These are phyloP conservation scores for Ceryle rudis DNA, from an alignment of 2,797 vertebrate species.

Conservation along the genomic window DNA sequence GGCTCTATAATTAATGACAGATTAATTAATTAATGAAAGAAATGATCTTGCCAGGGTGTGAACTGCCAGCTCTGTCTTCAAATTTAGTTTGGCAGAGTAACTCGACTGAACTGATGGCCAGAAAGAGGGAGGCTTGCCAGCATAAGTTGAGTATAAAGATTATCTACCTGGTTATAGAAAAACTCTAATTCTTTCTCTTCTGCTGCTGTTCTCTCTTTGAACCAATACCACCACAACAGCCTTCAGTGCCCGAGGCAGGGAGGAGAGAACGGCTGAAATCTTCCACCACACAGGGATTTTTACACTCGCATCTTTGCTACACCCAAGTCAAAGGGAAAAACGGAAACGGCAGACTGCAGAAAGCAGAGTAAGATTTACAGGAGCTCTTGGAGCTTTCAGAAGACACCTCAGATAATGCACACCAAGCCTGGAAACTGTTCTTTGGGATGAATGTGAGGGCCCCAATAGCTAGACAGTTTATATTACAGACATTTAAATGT, in stretches of 20 bases:
- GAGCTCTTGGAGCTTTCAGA: neutral
- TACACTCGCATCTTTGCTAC: neutral
- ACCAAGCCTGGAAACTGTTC: neutral
- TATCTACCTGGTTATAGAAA: neutral
- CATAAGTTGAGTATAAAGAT: neutral
- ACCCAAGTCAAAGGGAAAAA: neutral
- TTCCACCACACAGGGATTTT: neutral
- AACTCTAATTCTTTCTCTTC: neutral
- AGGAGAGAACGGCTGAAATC: neutral
- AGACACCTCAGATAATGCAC: neutral
- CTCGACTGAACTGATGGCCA: neutral
- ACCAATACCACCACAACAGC: accelerated
- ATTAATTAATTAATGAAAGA: neutral
- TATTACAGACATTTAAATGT: neutral
- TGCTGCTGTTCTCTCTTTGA: neutral
- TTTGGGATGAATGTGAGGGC: neutral
- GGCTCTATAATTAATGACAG: neutral
- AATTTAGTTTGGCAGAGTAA: neutral
- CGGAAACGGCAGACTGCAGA: neutral
- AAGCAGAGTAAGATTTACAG: neutral
- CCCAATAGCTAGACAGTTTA: neutral
- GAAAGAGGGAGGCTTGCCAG: neutral
- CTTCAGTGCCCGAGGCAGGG: neutral
- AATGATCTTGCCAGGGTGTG: neutral
- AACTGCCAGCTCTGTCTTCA: neutral